Base-by-base conservation (phyloP, 1,140 invertebrate genomes). In the Tetragonula clypearis region DNA sequence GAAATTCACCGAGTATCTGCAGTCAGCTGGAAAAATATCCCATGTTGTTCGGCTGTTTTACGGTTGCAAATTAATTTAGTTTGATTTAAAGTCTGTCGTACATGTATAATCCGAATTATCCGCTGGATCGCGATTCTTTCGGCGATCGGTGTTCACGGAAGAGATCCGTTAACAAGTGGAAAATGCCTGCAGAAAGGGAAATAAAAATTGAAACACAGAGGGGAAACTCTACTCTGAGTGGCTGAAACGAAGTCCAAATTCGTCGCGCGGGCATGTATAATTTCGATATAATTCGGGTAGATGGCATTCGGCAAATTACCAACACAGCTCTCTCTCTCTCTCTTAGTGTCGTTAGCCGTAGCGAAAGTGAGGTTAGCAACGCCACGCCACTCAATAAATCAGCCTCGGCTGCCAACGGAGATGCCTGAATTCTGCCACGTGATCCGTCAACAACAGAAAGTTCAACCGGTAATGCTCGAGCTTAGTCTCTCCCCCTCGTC, bases 311-410 rank as follows among this genome's bases (percentile, higher is more conserved):
- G n/a, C 82, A 56, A 82, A 88, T 88, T 85, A 87, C 74, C 87
- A 65, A 81, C 73, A 53, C 68, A n/a, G n/a, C n/a, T n/a, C n/a
- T n/a, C n/a, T n/a, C n/a, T n/a, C n/a, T n/a, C 60, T 75, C 87
- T 85, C 81, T 74, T 35, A 65, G 68, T 84, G 82, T 88, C 87
- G 87, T 88, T 87, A 88, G 74, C 78, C 86, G 82, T 87, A 80
- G 78, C 82, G 75, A 88, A 79, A 88, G 87, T 86, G 83, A 89
- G 87, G 86, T 88, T 86, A 88, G 86, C 87, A 82, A 74, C 86
- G 87, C 58, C 82, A 49, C 75, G 82, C 66, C 71, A 88, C 87
- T 89, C 87, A 56, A 89, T 89, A 89, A 89, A 89, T 89, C 87
- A 89, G 77, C 83, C 83, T 49, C 75, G 62, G 69, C 78, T 53